phyloP scores from a whole-genome alignment of 2,888 invertebrate species.

The Parnassius orleans region DNA sequence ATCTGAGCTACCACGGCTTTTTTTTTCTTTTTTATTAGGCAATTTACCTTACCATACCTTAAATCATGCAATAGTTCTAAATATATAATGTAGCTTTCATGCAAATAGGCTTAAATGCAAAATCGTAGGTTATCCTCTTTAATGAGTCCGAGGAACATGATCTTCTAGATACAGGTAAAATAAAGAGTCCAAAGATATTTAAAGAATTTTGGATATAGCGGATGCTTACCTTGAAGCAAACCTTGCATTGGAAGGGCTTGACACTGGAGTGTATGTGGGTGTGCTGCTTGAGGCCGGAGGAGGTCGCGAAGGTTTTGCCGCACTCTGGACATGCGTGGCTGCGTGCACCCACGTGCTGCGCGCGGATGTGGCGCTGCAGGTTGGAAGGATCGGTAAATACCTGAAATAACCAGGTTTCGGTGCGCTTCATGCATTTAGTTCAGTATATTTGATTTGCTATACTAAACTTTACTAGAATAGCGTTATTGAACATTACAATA shows the following conservation, averaged over 20 bases:
- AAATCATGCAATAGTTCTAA: too few species aligned
- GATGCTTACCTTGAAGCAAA: conserved; percentile 91
- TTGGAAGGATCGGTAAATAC: conserved; percentile 98
- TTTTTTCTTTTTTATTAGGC: too few species aligned
- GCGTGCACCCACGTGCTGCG: conserved; percentile 96
- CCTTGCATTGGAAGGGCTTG: conserved; percentile 98
- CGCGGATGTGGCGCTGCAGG: conserved; percentile 97
- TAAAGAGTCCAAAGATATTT: too few species aligned
- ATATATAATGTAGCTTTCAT: too few species aligned
- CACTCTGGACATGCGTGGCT: conserved; percentile 99
- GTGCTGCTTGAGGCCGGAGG: conserved; percentile 98
- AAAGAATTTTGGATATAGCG: too few species aligned
- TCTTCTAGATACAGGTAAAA: too few species aligned
- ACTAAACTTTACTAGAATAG: not conserved
- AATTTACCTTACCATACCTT: too few species aligned
- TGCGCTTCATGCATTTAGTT: conserved; percentile 43
- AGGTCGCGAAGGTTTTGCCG: conserved; percentile 98
- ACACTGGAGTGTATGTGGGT: conserved; percentile 99
- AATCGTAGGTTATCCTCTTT: too few species aligned
- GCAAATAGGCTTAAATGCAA: too few species aligned
- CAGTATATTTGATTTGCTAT: conserved; percentile 16
- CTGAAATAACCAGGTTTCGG: conserved; percentile 84
- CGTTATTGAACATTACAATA: too few species aligned
- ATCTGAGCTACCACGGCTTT: too few species aligned
- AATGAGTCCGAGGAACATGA: too few species aligned